Percentiles rank a stretch among this genome's conserved stretches.
phyloP scores from a whole-genome alignment of 2,113 vertebrate genomes.

The Neopipo cinnamomea region DNA sequence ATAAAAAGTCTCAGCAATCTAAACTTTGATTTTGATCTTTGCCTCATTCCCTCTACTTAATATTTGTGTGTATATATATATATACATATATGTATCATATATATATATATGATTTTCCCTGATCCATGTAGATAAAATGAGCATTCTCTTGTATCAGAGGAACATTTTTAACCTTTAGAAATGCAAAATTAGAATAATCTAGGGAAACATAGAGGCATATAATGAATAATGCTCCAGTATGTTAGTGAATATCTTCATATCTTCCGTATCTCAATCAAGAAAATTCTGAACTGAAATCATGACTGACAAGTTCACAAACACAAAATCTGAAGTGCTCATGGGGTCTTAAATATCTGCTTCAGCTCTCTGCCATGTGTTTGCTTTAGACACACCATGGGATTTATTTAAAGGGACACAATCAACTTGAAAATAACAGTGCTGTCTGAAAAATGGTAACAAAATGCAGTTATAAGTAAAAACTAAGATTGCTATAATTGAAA shows the following conservation, averaged over 20 bases:
- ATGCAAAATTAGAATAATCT: background rate
- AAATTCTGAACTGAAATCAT: background rate
- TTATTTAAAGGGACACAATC: conserved; percentile 28
- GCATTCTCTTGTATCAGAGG: background rate
- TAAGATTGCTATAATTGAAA: background rate
- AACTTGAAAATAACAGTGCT: background rate
- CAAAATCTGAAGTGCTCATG: background rate
- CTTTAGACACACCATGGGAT: background rate
- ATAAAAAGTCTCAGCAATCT: background rate
- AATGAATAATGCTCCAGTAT: background rate
- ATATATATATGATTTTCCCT: background rate
- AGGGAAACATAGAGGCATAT: conserved; percentile 16
- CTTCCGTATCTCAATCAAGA: background rate
- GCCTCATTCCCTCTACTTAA: background rate
- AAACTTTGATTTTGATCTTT: background rate
- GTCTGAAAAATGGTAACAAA: background rate
- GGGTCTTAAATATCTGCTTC: conserved; percentile 24
- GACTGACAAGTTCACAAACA: conserved; percentile 42
- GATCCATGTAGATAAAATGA: conserved; percentile 2
- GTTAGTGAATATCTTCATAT: conserved; percentile 3
- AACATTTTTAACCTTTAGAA: conserved; percentile 35
- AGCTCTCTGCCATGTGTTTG: background rate
- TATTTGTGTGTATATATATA: background rate
- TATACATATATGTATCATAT: background rate
- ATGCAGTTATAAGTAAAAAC: background rate